Percentiles rank a stretch among this genome's conserved stretches.
phyloP scores from a whole-genome alignment of 2,113 vertebrate genomes.

The Syrrhaptes paradoxus region DNA sequence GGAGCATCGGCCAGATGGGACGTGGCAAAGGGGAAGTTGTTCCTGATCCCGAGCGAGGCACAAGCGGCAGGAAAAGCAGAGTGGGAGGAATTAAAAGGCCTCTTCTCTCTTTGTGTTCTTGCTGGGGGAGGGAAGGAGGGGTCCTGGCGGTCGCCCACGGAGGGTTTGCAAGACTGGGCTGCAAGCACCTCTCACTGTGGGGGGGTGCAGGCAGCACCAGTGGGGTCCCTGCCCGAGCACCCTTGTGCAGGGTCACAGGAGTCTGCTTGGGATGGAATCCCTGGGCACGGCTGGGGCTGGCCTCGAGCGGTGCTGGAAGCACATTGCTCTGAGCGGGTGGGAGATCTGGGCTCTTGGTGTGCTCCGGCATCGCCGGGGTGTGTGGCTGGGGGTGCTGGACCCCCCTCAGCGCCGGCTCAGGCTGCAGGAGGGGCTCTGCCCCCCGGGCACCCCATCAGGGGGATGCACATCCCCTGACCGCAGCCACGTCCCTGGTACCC shows the following conservation, averaged over 20 bases:
- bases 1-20: not conserved
- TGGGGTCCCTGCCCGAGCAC: not conserved
- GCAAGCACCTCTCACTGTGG: not conserved
- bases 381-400: too few relatives aligned
- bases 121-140: not conserved
- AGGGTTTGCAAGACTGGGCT: not conserved
- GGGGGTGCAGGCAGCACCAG: not conserved
- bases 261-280: rapidly evolving
- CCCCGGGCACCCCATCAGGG: rapidly evolving
- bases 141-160: rapidly evolving
- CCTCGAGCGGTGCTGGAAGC: rapidly evolving
- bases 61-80: not conserved
- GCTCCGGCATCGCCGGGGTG: not conserved
- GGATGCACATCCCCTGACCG: rapidly evolving
- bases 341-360: rapidly evolving
- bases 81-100: not conserved
- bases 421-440: not conserved
- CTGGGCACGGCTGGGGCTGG: rapidly evolving
- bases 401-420: not conserved
- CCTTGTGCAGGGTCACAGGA: not conserved
- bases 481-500: rapidly evolving
- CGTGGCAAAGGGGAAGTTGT: not conserved
- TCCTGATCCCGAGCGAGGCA: not conserved
- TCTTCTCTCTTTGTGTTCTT: constrained; percentile 25
- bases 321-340: rapidly evolving